Evolutionary conservation across 2,113 vertebrate genomes (phyloP), one percentile per base, ranked within the genome.

Genomic region (Calypte anna): DNA sequence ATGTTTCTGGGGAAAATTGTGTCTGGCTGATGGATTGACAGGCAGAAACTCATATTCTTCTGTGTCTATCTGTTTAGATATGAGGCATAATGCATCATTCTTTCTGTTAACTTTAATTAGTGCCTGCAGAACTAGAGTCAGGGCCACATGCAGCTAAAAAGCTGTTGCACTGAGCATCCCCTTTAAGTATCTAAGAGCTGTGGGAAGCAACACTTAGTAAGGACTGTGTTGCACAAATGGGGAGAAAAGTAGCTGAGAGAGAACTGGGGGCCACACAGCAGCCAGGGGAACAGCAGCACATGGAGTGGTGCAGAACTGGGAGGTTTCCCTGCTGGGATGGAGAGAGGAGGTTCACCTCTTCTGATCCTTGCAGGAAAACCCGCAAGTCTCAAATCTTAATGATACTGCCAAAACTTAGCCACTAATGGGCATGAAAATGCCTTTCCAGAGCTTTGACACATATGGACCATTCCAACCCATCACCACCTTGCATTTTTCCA

Each of bases 291-390:
- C 2, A 24, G 43, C 66, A 87, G 28, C 3, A 1, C 14, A 40
- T 14, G 1, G 0, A 10, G 18, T 15, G 23, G 6, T 38, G 11
- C 30, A 58, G n/a, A 14, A 70, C 9, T 5, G 8, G 24, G 22
- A 4, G 12, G 77, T 76, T 76, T 85, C 24, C 22, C n/a, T 61
- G 17, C 54, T 12, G 15, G 27, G 8, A 61, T 70, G n/a, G 55
- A 66, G 8, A 46, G 3, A 12, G 11, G 4, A 67, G 9, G 2
- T 20, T 2, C 0, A 2, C 61, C 62, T 69, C 44, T 23, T 53
- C 33, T 7, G 1, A 25, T 21, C 11, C 46, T 38, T 3, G 1
- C 28, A 44, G n/a, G 2, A 53, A 64, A 83, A 38, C 3, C 25
- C n/a, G 13, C 15, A 78, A 46, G 10, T n/a, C 7, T 44, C 36